phyloP scores from a whole-genome alignment of 1,140 invertebrate genomes.

The Muscidifurax raptorellus region DNA sequence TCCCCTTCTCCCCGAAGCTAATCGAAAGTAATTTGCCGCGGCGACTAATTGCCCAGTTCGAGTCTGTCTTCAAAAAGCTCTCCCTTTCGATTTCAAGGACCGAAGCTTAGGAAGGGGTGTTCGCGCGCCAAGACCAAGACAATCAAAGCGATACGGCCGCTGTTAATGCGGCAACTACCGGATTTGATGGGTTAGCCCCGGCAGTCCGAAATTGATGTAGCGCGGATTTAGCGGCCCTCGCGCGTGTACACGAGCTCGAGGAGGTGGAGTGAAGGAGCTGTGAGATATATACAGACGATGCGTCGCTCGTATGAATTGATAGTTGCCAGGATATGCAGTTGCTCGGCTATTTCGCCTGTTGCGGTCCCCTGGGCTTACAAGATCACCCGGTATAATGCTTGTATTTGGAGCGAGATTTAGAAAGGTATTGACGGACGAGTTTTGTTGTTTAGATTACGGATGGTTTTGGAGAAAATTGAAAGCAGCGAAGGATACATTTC shows the following conservation, averaged over 20 bases:
- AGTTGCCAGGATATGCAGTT: background rate
- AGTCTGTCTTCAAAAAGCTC: background rate
- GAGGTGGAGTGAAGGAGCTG: background rate
- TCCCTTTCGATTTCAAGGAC: background rate
- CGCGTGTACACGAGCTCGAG: background rate
- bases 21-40: conserved; percentile 25
- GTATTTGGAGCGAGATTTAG: too few species aligned
- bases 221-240: background rate
- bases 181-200: conserved; percentile 13
- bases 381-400: background rate
- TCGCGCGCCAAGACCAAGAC: background rate
- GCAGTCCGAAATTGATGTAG: conserved; percentile 20
- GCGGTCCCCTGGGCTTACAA: background rate
- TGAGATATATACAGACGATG: conserved; percentile 5
- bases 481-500: background rate
- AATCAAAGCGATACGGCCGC: conserved; percentile 28
- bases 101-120: background rate
- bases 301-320: conserved; percentile 10
- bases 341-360: background rate
- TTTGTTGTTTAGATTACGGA: too few species aligned
- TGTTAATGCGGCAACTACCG: conserved; percentile 38
- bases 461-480: too few species aligned
- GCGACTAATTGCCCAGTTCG: conserved; percentile 22
- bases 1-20: background rate
- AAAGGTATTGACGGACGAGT: too few species aligned